Evolutionary conservation across 2,888 invertebrate genomes (phyloP), one percentile per base, ranked within the genome.

Genomic region (Torymus tubicola): DNA sequence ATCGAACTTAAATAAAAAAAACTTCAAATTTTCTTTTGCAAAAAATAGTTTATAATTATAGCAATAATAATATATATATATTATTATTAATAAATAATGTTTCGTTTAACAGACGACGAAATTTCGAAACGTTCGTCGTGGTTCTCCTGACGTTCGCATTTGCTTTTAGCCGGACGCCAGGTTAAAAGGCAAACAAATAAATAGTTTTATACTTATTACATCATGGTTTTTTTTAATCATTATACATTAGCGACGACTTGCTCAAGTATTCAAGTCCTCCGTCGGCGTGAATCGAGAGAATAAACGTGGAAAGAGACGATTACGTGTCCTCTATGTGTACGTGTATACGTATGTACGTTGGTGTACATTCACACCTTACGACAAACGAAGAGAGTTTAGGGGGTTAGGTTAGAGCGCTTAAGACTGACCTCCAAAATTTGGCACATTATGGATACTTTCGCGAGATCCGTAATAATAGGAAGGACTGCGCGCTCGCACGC

Each of bases 391-490:
- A 65, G 72, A 65, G 60, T 73, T 79, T 81, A 83, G 82, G 42
- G 42, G 42, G 81, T 80, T 83, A 84, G 83, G 83, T 83, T 84
- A 84, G 84, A 84, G 83, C 81, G 83, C 81, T 73, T 83, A 63
- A 84, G 83, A 85, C 85, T 85, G 86, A 84, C 86, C 85, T 83
- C 84, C 75, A 78, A 84, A 87, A 86, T 86, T 87, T 87, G 87
- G 87, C 87, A 87, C 87, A 85, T 86, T 83, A 83, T 80, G 84
- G 81, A 83, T 83, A 84, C 83, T 84, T 82, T 83, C 82, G 81
- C 83, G 81, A 80, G 83, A 84, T 84, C 83, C 83, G 84, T 81
- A 79, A 76, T 64, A 42, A 42, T 42, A 77, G 76, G 80, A 77
- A 83, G 81, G 75, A 81, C 78, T 78, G 83, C 83, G 83, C 84